These are phyloP conservation scores for Conus canariensis DNA, from an alignment of 2,888 invertebrate species.

Conservation along the genomic window DNA sequence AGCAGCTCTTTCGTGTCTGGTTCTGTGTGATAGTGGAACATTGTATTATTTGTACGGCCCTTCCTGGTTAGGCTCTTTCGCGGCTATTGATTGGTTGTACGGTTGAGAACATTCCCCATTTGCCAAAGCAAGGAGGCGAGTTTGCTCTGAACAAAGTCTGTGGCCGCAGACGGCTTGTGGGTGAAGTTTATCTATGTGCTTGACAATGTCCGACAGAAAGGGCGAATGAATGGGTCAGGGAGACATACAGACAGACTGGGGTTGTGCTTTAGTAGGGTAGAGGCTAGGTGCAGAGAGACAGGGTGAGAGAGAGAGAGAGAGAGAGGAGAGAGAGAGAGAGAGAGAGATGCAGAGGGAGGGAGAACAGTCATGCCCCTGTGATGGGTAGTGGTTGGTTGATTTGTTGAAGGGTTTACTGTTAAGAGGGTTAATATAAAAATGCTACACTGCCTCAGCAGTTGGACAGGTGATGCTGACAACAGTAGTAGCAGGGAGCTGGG, in stretches of 20 bases:
- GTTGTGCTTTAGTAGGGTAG: background rate
- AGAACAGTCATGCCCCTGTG: background rate
- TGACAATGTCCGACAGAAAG: background rate
- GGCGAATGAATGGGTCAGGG: background rate
- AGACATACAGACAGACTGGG: no score
- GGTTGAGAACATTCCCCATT: background rate
- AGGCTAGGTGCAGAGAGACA: background rate
- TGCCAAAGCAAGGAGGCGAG: background rate
- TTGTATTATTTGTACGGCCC: no score
- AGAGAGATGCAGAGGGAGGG: background rate
- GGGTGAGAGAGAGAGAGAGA: background rate
- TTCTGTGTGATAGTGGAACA: no score
- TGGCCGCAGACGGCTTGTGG: background rate
- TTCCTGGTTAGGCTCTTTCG: background rate
- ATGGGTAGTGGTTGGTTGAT: no score
- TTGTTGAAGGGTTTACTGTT: no score
- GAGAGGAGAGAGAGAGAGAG: background rate
- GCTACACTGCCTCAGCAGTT: no score
- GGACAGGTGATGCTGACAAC: no score
- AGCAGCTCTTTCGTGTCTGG: no score
- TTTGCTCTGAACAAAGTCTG: slow-evolving; percentile 8
- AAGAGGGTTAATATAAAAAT: no score
- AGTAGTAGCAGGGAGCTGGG: no score
- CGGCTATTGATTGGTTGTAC: background rate
- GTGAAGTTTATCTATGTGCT: background rate